These are phyloP conservation scores for Cosmia pyralina DNA, from an alignment of 2,888 invertebrate genomes.

Conservation along the genomic window DNA sequence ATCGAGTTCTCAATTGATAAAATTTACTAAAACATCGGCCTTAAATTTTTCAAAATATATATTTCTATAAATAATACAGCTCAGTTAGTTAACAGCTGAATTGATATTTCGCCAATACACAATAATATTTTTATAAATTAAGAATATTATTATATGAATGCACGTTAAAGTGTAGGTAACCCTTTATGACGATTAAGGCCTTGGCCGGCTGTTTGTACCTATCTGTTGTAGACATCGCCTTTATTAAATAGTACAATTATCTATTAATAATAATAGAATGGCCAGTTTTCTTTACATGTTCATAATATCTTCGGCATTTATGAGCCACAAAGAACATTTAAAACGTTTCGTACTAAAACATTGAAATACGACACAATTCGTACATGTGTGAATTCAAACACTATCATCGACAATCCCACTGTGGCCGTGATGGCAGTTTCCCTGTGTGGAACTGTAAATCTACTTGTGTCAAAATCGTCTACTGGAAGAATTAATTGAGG, in stretches of 20 bases:
- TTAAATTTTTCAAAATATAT: background rate
- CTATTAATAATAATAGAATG: background rate
- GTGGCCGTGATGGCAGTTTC: slow-evolving; percentile 5
- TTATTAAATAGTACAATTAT: slow-evolving; percentile 33
- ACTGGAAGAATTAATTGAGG: background rate
- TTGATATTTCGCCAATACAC: slow-evolving; percentile 3
- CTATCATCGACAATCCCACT: background rate
- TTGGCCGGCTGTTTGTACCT: background rate
- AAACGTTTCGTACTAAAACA: background rate
- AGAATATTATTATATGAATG: background rate
- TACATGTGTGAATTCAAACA: background rate
- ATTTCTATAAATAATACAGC: background rate
- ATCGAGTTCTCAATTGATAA: background rate
- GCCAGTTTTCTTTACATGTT: background rate
- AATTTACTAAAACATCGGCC: background rate
- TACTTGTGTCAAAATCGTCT: background rate
- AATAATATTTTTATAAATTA: slow-evolving; percentile 22
- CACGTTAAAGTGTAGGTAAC: background rate
- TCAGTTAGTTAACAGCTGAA: background rate
- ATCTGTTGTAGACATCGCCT: slow-evolving; percentile 39
- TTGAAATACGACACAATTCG: background rate
- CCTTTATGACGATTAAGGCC: slow-evolving; percentile 1
- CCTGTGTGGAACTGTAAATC: slow-evolving; percentile 6
- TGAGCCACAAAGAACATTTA: background rate
- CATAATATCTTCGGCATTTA: background rate